These are phyloP conservation scores for Rhinella marina DNA, from an alignment of 2,797 vertebrate species.

Conservation along the genomic window DNA sequence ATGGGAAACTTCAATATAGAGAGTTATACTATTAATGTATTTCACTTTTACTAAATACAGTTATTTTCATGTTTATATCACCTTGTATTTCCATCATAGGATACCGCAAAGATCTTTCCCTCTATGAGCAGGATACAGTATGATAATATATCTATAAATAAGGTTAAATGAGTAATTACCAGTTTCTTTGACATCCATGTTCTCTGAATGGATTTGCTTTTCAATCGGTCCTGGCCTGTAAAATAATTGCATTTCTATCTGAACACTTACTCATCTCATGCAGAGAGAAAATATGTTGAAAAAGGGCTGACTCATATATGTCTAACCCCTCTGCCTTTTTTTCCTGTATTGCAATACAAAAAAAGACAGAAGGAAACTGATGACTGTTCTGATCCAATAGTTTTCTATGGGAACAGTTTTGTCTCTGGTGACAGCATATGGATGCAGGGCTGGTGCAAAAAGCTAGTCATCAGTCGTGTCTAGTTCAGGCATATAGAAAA, in stretches of 20 bases:
- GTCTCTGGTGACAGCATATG: too few species aligned
- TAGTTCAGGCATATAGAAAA: too few species aligned
- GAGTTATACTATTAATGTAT: too few species aligned
- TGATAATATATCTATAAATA: not conserved
- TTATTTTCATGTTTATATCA: too few species aligned
- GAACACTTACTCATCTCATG: not conserved
- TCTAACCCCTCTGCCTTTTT: not conserved
- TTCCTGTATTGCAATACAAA: not conserved
- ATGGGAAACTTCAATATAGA: too few species aligned
- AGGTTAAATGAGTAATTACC: constrained; percentile 58
- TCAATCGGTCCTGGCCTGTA: constrained; percentile 69
- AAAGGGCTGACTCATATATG: too few species aligned
- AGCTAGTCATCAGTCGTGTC: too few species aligned
- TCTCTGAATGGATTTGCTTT: constrained; percentile 64
- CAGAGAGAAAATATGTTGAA: too few species aligned
- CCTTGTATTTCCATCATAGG: not conserved
- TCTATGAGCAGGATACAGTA: not conserved
- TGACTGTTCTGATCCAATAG: not conserved
- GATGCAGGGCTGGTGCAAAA: too few species aligned
- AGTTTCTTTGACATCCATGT: constrained; percentile 62
- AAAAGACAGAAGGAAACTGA: not conserved
- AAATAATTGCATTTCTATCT: constrained; percentile 52
- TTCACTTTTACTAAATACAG: too few species aligned
- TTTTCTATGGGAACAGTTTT: not conserved
- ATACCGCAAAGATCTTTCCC: not conserved